Conservation (phyloP, 2,888 invertebrate genomes). For the Eristalis arbustorum region DNA sequence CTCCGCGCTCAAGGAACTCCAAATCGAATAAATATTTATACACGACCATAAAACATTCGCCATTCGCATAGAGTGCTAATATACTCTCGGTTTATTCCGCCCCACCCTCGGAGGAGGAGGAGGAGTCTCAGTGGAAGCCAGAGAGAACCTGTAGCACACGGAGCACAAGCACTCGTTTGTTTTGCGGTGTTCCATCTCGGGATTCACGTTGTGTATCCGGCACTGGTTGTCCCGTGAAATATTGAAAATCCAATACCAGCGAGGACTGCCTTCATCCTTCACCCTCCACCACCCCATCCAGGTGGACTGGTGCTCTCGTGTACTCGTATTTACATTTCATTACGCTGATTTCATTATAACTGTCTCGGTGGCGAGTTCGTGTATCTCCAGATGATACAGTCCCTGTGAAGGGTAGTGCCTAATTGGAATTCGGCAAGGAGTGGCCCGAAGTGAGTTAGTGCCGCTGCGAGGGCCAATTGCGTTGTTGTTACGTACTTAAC, state of each 20-base stretch:
- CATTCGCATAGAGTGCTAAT: conserved; percentile 47
- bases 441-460: conserved; percentile 7
- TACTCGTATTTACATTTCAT: conserved; percentile 53
- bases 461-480: neutral
- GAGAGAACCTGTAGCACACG: conserved; percentile 27
- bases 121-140: neutral
- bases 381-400: neutral
- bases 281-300: conserved; percentile 5
- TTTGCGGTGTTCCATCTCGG: neutral
- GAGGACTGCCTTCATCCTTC: conserved; percentile 36
- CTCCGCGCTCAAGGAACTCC: conserved; percentile 9
- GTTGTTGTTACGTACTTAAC: conserved; percentile 13
- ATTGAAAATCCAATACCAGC: conserved; percentile 51
- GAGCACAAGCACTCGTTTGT: neutral
- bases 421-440: conserved; percentile 37
- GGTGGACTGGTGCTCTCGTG: conserved; percentile 8
- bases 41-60: conserved; percentile 44
- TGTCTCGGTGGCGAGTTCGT: neutral
- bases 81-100: conserved; percentile 25
- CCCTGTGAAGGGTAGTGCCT: conserved; percentile 3
- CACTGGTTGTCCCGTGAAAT: conserved; percentile 6
- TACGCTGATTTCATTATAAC: conserved; percentile 55
- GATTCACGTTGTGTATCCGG: neutral
- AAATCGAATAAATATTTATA: conserved; percentile 54
- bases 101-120: neutral